phyloP scores from a whole-genome alignment of 2,888 invertebrate genomes.

The Antitype chi region DNA sequence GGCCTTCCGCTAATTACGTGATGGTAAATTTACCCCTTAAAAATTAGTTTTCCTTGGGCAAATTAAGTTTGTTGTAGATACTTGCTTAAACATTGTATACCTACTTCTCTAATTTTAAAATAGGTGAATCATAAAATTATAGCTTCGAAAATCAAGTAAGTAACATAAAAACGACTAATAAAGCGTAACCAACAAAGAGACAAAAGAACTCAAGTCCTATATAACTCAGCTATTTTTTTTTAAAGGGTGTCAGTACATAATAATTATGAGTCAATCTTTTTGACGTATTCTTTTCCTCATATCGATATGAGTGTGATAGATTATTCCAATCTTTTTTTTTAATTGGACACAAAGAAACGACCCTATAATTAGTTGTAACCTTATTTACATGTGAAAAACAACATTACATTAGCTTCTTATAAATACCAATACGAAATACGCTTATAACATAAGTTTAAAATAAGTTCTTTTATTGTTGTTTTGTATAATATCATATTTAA shows the following conservation, averaged over 20 bases:
- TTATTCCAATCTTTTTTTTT: too few relatives aligned
- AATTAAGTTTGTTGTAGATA: not conserved
- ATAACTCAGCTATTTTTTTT: not conserved
- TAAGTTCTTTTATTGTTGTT: too few relatives aligned
- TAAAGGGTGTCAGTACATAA: not conserved
- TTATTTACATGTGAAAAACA: too few relatives aligned
- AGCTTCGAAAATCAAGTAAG: not conserved
- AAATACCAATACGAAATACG: too few relatives aligned
- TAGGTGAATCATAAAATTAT: not conserved
- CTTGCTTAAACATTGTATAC: not conserved
- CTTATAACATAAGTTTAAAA: too few relatives aligned
- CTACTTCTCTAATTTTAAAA: not conserved
- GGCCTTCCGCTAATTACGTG: conserved; percentile 70
- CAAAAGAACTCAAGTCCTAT: not conserved
- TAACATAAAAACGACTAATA: not conserved
- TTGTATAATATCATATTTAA: too few relatives aligned
- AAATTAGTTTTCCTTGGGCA: conserved; percentile 52
- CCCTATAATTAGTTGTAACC: too few relatives aligned
- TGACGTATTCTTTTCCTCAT: not conserved
- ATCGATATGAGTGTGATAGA: not conserved
- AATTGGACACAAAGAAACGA: too few relatives aligned
- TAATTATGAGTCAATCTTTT: not conserved
- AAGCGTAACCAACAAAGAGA: not conserved
- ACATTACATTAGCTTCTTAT: too few relatives aligned
- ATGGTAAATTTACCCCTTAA: conserved; percentile 67